Conservation (phyloP, 2,797 vertebrate genomes). For the Channa striata region DNA sequence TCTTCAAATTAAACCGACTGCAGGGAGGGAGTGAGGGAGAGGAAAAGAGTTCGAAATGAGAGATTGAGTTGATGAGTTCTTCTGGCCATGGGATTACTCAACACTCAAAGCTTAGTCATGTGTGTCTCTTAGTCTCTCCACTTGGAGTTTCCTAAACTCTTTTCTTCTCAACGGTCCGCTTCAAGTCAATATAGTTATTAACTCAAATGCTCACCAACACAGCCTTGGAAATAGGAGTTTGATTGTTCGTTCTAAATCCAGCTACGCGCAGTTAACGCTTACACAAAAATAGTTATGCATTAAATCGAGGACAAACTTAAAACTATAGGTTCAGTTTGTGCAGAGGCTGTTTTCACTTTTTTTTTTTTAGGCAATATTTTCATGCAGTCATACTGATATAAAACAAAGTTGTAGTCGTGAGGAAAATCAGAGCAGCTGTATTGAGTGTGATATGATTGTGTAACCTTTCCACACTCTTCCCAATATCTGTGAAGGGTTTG, state of each 20-base stretch:
- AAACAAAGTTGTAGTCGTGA: not conserved
- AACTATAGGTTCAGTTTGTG: constrained; percentile 20
- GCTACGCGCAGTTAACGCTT: constrained; percentile 43
- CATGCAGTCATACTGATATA: not conserved
- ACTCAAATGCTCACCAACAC: constrained; percentile 50
- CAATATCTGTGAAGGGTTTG: constrained; percentile 58
- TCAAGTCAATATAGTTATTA: constrained; percentile 71
- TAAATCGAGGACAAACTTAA: constrained; percentile 23
- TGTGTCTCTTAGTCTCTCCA: constrained; percentile 64
- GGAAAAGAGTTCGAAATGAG: constrained; percentile 56
- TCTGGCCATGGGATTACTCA: constrained; percentile 73
- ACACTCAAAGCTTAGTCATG: constrained; percentile 75
- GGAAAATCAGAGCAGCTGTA: constrained; percentile 16
- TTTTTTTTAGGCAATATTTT: constrained; percentile 3
- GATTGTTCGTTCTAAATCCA: constrained; percentile 65
- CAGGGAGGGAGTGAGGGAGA: constrained; percentile 31
- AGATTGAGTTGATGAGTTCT: constrained; percentile 77
- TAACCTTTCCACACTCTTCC: constrained; percentile 21
- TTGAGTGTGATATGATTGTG: constrained; percentile 30
- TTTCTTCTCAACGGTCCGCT: constrained; percentile 51
- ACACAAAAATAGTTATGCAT: constrained; percentile 34
- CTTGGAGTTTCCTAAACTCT: constrained; percentile 64
- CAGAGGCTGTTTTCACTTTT: not conserved
- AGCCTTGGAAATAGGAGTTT: constrained; percentile 56
- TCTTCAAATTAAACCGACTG: constrained; percentile 76